Evolutionary conservation across 2,797 vertebrate species (phyloP).

Genomic region (Pelochelys cantorii): DNA sequence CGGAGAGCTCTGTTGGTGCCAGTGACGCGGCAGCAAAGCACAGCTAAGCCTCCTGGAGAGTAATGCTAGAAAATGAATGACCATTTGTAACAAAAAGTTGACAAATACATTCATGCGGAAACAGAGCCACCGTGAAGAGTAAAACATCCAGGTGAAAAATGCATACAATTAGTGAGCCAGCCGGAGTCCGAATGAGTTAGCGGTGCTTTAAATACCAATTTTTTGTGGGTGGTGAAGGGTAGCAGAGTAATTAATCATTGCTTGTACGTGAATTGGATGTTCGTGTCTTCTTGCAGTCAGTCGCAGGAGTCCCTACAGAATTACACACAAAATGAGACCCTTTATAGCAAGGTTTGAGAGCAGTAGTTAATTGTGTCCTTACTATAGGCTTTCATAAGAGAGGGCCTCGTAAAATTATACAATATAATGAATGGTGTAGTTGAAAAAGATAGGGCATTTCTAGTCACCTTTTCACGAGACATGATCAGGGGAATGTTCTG

Average conservation of each 20-base stretch:
- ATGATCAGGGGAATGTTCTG: background rate
- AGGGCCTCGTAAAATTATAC: background rate
- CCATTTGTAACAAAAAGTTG: slow-evolving; percentile 63
- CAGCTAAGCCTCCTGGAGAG: slow-evolving; percentile 39
- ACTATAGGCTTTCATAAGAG: background rate
- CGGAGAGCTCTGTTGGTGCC: slow-evolving; percentile 22
- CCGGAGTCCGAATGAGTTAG: slow-evolving; percentile 1
- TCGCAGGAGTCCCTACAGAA: background rate
- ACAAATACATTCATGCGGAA: slow-evolving; percentile 59
- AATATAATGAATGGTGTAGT: background rate
- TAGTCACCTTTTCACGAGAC: background rate
- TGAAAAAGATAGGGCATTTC: background rate
- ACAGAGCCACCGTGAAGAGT: slow-evolving; percentile 55
- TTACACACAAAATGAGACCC: background rate
- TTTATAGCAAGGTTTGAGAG: background rate
- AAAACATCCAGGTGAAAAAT: slow-evolving; percentile 60
- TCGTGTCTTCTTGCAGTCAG: background rate
- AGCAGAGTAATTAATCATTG: slow-evolving; percentile 13
- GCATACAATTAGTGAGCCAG: slow-evolving; percentile 37
- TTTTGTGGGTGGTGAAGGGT: slow-evolving; percentile 8
- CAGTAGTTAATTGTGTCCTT: background rate
- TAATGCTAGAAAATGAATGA: slow-evolving; percentile 51
- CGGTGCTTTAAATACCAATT: slow-evolving; percentile 14
- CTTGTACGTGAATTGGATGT: background rate
- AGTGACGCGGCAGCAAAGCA: slow-evolving; percentile 13